A percentile compares a stretch with the other conserved stretches of the same genome.
These are phyloP conservation scores for Octomys mimax DNA, from an alignment of 2,797 vertebrate genomes.

Conservation along the genomic window DNA sequence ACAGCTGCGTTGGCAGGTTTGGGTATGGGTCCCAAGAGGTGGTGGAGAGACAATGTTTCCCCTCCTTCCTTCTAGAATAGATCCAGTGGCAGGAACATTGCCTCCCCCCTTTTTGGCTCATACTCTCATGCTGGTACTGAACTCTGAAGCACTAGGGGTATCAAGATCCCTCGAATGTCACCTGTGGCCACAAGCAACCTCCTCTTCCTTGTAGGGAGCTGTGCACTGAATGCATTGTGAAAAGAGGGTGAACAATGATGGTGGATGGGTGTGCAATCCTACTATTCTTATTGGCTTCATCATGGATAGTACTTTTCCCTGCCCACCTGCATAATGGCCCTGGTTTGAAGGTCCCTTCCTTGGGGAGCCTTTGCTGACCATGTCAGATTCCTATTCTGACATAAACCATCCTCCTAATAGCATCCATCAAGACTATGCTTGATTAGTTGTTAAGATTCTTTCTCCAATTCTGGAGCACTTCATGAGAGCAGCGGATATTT, in stretches of 20 bases:
- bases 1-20: neutral
- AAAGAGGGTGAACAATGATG: neutral
- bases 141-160: neutral
- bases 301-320: neutral
- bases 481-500: neutral
- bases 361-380: neutral
- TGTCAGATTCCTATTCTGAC: neutral
- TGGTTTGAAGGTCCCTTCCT: neutral
- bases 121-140: neutral
- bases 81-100: neutral
- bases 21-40: neutral
- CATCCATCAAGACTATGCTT: neutral
- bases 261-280: neutral
- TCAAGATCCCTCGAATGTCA: neutral
- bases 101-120: neutral
- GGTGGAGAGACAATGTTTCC: neutral
- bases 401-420: neutral
- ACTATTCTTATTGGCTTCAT: neutral
- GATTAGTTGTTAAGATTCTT: neutral
- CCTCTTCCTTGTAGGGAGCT: neutral
- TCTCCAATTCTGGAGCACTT: neutral
- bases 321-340: neutral
- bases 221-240: neutral
- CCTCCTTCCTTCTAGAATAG: neutral
- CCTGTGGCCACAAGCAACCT: neutral